phyloP scores from a whole-genome alignment of 2,113 vertebrate species.

The Pholis gunnellus region DNA sequence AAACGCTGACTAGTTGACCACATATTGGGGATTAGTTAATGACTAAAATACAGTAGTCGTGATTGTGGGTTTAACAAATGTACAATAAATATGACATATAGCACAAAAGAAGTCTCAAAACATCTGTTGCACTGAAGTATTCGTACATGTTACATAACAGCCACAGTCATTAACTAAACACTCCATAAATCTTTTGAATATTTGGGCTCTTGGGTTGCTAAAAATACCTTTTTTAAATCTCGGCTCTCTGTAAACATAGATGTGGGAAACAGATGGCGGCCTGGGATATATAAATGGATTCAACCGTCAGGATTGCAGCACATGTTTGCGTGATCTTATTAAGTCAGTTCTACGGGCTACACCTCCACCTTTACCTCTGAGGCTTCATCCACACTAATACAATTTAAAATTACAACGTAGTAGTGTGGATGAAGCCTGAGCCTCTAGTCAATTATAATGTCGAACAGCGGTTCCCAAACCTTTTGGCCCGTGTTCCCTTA shows the following conservation, averaged over 20 bases:
- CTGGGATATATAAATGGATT: not conserved
- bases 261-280: not conserved
- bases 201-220: not conserved
- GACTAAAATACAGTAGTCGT: not conserved
- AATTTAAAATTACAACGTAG: no score
- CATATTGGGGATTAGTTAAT: no score
- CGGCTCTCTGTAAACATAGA: not conserved
- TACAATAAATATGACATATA: not conserved
- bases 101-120: not conserved
- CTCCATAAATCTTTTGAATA: not conserved
- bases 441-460: no score
- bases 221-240: not conserved
- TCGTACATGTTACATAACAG: not conserved
- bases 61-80: not conserved
- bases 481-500: no score
- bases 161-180: no score
- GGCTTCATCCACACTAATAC: no score
- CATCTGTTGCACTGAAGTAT: not conserved
- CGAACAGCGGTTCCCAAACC: no score
- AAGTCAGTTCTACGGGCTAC: not conserved
- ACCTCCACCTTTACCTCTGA: not conserved
- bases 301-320: not conserved
- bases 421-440: no score
- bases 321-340: not conserved
- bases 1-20: not conserved